phyloP scores from a whole-genome alignment of 1,140 invertebrate genomes.

The Pararge aegeria region DNA sequence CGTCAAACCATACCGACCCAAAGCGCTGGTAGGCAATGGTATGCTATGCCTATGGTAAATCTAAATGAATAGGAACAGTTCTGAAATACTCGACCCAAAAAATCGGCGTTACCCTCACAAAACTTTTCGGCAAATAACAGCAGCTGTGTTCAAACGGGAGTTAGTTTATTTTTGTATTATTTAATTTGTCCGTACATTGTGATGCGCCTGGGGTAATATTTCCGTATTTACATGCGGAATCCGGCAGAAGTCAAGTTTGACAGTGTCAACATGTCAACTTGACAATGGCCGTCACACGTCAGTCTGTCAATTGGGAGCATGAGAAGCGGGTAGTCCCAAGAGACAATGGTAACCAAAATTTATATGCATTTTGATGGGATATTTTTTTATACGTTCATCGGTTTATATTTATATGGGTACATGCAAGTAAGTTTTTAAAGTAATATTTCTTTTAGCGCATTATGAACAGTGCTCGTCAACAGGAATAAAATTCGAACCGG shows the following conservation, averaged over 20 bases:
- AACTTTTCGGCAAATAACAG: constrained; percentile 15
- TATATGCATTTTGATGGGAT: not conserved
- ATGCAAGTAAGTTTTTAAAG: too few relatives aligned
- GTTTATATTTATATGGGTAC: not conserved
- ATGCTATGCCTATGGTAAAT: too few relatives aligned
- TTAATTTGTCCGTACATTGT: constrained; percentile 76
- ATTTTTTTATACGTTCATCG: not conserved
- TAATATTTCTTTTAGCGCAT: too few relatives aligned
- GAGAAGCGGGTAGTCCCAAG: constrained; percentile 61
- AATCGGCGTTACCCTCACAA: not conserved
- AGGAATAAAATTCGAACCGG: too few relatives aligned
- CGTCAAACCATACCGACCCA: too few relatives aligned
- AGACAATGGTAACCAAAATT: constrained; percentile 12
- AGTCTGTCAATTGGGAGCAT: constrained; percentile 70
- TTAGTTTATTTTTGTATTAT: constrained; percentile 73
- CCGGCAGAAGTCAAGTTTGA: constrained; percentile 76
- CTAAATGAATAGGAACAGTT: too few relatives aligned
- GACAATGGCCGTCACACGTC: constrained; percentile 75
- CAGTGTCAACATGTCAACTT: constrained; percentile 74
- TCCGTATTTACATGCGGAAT: constrained; percentile 77
- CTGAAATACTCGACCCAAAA: not conserved
- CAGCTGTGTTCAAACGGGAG: constrained; percentile 50
- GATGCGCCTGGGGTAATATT: constrained; percentile 56
- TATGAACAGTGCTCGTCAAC: too few relatives aligned
- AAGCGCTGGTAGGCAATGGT: too few relatives aligned